Conservation (phyloP, 2,888 invertebrate species). For the Allophyes oxyacanthae region DNA sequence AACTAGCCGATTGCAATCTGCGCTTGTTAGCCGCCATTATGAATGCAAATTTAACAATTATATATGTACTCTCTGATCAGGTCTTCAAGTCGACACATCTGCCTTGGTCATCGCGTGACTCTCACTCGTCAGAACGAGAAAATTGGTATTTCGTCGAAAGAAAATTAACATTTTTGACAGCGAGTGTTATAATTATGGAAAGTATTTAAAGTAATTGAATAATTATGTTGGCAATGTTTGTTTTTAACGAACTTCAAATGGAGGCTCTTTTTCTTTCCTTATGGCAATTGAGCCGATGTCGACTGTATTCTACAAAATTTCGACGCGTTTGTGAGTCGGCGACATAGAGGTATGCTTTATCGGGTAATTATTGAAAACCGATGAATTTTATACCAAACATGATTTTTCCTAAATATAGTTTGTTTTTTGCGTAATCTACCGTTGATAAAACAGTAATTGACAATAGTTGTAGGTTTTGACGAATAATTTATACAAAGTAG, state of each 20-base stretch:
- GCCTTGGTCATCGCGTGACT: constrained; percentile 72
- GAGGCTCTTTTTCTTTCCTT: no score
- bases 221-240: constrained; percentile 7
- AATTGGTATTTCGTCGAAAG: constrained; percentile 62
- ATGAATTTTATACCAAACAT: no score
- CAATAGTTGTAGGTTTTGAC: constrained; percentile 46
- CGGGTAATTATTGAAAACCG: no score
- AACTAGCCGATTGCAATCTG: constrained; percentile 82
- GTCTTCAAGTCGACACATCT: constrained; percentile 66
- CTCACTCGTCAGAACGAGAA: constrained; percentile 59
- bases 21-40: constrained; percentile 83
- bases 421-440: background rate
- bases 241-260: constrained; percentile 6
- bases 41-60: constrained; percentile 85
- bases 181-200: constrained; percentile 54
- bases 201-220: constrained; percentile 29
- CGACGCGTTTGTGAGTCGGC: no score
- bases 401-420: no score
- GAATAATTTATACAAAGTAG: constrained; percentile 38
- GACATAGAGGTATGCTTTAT: no score
- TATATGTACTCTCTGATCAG: constrained; percentile 59
- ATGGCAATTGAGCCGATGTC: no score
- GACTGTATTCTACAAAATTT: no score
- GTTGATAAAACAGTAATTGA: constrained; percentile 25
- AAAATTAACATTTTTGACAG: constrained; percentile 60